Evolutionary conservation across 1,140 invertebrate genomes (phyloP), one percentile per base, ranked within the genome.

Genomic region (Daktulosphaira vitifoliae): DNA sequence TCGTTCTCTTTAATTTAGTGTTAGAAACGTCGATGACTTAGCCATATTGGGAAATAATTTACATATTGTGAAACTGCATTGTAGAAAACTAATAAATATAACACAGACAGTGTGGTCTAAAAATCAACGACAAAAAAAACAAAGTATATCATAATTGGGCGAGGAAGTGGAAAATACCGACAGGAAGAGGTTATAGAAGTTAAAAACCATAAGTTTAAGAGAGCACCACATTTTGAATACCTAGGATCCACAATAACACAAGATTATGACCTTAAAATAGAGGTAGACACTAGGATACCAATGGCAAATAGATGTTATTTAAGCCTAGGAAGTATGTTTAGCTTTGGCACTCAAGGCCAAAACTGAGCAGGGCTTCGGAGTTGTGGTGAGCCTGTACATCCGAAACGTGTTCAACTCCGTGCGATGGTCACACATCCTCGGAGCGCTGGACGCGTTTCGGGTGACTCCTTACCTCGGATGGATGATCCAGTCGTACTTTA

Each of bases 1-100:
- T 20, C n/a, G 16, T 54, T n/a, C 33, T 54, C 15, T 54, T 54
- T 54, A 54, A 54, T 25, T 33, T 25, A 20, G 37, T 54, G 5
- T 18, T 54, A 3, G 52, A 54, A 33, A 22, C n/a, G n/a, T 22
- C 2, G 44, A 48, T 22, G 20, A 48, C 23, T 9, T 9, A 22
- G 44, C 20, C 20, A 48, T 48, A 18, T 11, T 48, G 23, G 44
- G 13, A 42, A 15, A 42, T n/a, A 42, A 42, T 13, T 15, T 42
- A 5, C 11, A 42, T 3, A n/a, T n/a, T n/a, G n/a, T n/a, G n/a
- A n/a, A n/a, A n/a, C n/a, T n/a, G n/a, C n/a, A n/a, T n/a, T n/a
- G n/a, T n/a, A n/a, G n/a, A n/a, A n/a, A n/a, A n/a, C n/a, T n/a
- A n/a, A n/a, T n/a, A n/a, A n/a, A n/a, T n/a, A n/a, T 23, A 49